phyloP scores from a whole-genome alignment of 2,797 vertebrate genomes.

The Pangasius mekongensis region DNA sequence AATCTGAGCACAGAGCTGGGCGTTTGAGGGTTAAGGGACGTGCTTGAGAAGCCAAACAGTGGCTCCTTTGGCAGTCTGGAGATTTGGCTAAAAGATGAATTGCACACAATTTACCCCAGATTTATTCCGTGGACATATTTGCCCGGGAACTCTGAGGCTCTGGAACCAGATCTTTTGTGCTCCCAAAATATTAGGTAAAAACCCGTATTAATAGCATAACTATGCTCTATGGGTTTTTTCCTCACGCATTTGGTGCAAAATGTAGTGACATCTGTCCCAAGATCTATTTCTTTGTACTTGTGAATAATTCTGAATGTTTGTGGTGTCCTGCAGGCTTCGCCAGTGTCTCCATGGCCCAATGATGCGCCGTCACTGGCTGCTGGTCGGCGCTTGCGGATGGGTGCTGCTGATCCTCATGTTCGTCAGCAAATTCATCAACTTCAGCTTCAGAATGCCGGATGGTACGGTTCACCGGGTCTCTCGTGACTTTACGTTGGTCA shows the following conservation, averaged over 20 bases:
- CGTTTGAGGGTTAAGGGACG: not conserved
- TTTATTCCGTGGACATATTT: not conserved
- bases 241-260: not conserved
- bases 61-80: not conserved
- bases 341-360: constrained; percentile 64
- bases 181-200: not conserved
- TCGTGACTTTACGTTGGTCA: not conserved
- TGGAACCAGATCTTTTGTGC: not conserved
- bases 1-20: not conserved
- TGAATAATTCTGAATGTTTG: not conserved
- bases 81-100: not conserved
- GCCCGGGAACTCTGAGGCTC: not conserved
- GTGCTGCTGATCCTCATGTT: constrained; percentile 97
- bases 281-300: not conserved
- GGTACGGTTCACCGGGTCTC: constrained; percentile 72
- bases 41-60: not conserved
- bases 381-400: constrained; percentile 94
- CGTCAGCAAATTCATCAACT: constrained; percentile 90
- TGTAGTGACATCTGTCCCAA: not conserved
- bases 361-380: constrained; percentile 97
- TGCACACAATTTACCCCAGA: not conserved
- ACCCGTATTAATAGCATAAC: not conserved
- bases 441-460: constrained; percentile 84
- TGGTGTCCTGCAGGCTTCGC: constrained; percentile 25
- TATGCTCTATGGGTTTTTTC: not conserved